These are phyloP conservation scores for Agrochola litura DNA, from an alignment of 2,888 invertebrate species.

Conservation along the genomic window DNA sequence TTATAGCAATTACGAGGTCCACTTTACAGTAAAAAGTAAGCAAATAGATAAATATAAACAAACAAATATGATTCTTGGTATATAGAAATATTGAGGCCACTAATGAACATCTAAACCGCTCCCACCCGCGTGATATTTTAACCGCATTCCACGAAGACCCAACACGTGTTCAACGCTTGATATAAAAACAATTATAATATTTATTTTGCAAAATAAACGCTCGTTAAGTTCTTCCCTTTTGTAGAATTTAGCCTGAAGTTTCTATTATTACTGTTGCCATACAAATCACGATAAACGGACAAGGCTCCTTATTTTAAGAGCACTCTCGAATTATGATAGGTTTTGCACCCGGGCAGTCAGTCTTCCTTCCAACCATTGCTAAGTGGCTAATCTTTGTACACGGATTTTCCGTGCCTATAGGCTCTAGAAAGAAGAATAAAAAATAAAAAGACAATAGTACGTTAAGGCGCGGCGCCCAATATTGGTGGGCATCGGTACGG, in stretches of 20 bases:
- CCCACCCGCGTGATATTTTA: background rate
- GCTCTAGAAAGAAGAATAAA: background rate
- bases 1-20: no score
- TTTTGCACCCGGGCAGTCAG: background rate
- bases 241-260: background rate
- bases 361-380: background rate
- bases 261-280: background rate
- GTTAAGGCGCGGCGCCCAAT: no score
- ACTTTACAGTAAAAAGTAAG: no score
- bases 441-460: no score
- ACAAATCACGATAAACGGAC: background rate
- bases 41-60: no score
- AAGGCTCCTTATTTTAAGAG: background rate
- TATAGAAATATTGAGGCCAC: background rate
- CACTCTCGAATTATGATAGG: background rate
- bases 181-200: background rate
- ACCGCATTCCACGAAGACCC: background rate
- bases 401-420: background rate
- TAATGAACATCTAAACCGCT: background rate
- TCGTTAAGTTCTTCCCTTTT: background rate
- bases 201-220: background rate
- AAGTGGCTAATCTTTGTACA: background rate
- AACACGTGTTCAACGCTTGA: background rate
- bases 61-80: no score
- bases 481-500: no score